Evolutionary conservation across 2,888 invertebrate species (phyloP), one percentile per base, ranked within the genome.

Genomic region (Pyrrhosoma nymphula): DNA sequence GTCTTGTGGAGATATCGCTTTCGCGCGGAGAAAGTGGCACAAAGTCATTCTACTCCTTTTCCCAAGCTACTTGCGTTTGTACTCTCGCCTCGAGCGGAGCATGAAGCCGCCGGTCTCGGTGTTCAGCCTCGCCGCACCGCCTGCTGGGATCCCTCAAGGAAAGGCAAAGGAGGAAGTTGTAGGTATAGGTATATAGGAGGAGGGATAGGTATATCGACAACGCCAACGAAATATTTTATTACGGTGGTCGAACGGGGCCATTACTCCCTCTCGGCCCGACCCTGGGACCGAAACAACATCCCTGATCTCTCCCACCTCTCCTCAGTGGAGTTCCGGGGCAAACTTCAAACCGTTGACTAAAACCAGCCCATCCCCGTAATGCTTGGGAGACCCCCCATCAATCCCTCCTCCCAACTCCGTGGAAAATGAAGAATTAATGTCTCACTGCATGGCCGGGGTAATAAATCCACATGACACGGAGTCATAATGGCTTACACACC

Each of bases 361-460:
- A 82, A 82, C 82, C 82, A 82, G 14, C 10, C 35, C 82, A 82
- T 82, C 82, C 82, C 82, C 82, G 69, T 69, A 69, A 69, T 69
- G n/a, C 69, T 35, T 18, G 82, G 82, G n/a, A 14, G 16, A 16
- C 20, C 47, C 35, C 60, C 91, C 39, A 47, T 39, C 63, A 55
- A 93, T 39, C n/a, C 69, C 30, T 60, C 93, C 91, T 63, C 35
- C 91, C 56, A 39, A 23, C 91, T 26, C 90, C 39, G 39, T 69
- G 26, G 93, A 93, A 93, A 93, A 93, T 93, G 93, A 93, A 69
- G 93, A 93, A 93, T 93, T 93, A 93, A 93, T 93, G 93, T 93
- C 69, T 69, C 93, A 20, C 93, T 93, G 69, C 75, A 14, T 47
- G 35, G 93, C 93, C 93, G 63, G n/a, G 47, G 93, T 69, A 69